Base-by-base conservation (phyloP, 1,140 invertebrate species). In the Penaeus japonicus region DNA sequence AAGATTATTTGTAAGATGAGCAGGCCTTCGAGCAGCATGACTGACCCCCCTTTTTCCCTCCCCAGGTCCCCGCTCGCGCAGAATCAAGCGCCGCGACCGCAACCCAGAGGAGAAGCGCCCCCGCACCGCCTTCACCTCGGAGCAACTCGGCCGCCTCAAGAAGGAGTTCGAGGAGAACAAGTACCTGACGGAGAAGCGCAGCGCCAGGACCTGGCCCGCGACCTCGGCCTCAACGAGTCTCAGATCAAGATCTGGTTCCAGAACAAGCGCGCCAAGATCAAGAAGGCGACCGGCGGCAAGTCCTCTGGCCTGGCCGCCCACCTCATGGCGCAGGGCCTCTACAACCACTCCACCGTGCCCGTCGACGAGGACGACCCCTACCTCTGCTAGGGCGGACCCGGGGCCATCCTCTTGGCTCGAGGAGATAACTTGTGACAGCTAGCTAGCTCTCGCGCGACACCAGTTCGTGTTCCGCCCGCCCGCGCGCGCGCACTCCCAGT, bases 1-100 rank as follows among this genome's bases (percentile, higher is more conserved):
- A 15, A 15, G 10, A 12, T 47, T 79, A 12, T 0, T 53, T 53
- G n/a, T 15, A 79, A 15, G 0, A 4, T 79, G 15, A 0, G 10
- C 4, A 1, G 15, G 30, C 35, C 35, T 78, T 20, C 75, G 15
- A 78, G 22, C 47, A 79, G 2, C 77, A 53, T 30, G 20, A 59
- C 80, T 82, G 39, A 82, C 55, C 30, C 27, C 32, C 22, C 59
- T 57, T 3, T 73, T 18, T 35, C 22, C 75, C 53, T 22, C 39
- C 30, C 32, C 94, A 99, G 98, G 98, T 94, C 98, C 98, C 1
- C 93, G 98, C 86, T 96, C 97, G 54, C 94, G 97, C 91, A 94
- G 97, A 91, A 95, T 96, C 27, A 92, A 93, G 90, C 97, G 97
- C 92, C 96, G 95, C 91, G 93, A 95, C 53, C 82, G 89, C 47